A percentile compares a stretch with the other conserved stretches of the same genome.
These are phyloP conservation scores for Cerastoderma edule DNA, from an alignment of 2,888 invertebrate species.

Conservation along the genomic window DNA sequence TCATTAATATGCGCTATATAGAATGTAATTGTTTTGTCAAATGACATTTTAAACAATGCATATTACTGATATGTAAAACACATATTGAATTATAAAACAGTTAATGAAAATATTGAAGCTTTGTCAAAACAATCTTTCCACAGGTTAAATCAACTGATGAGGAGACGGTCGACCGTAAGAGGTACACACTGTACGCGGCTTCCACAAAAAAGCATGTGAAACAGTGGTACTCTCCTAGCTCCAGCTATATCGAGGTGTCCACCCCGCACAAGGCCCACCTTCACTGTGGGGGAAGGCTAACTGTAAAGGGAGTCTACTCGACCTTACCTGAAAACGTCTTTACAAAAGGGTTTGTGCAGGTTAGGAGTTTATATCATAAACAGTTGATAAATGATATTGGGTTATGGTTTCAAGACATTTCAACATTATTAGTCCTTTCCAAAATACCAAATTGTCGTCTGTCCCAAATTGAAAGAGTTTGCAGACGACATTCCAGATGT, in stretches of 20 bases:
- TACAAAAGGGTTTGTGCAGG: constrained; percentile 16
- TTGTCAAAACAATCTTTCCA: no score
- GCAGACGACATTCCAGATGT: no score
- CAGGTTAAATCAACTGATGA: constrained; percentile 54
- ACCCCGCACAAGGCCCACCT: constrained; percentile 6
- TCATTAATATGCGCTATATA: no score
- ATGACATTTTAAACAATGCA: no score
- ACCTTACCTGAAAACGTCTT: constrained; percentile 15
- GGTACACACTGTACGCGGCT: constrained; percentile 56
- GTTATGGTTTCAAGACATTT: not conserved
- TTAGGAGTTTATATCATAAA: no score
- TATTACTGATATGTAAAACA: no score
- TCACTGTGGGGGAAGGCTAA: constrained; percentile 40
- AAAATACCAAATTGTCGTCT: no score
- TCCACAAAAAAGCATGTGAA: constrained; percentile 47
- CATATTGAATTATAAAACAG: no score
- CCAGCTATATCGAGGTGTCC: constrained; percentile 40
- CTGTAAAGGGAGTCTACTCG: constrained; percentile 40
- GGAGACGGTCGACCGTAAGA: constrained; percentile 39
- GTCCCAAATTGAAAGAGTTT: no score
- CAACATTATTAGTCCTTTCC: no score
- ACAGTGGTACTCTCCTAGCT: constrained; percentile 59
- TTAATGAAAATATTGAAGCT: no score
- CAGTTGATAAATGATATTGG: not conserved
- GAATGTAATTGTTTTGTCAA: no score